phyloP scores from a whole-genome alignment of 2,113 vertebrate genomes.

The Leiothrix lutea region DNA sequence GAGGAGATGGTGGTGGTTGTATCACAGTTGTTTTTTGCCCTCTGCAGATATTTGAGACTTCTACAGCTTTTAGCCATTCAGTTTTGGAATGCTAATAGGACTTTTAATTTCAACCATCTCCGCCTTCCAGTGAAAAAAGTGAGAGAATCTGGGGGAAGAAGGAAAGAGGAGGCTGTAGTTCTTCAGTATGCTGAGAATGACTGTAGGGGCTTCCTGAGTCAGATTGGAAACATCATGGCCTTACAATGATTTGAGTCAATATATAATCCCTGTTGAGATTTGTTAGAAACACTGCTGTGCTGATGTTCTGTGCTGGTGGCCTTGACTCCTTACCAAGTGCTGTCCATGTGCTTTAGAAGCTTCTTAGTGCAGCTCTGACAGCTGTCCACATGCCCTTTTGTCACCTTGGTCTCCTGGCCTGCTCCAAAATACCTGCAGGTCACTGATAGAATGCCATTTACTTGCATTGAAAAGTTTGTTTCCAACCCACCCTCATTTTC shows the following conservation, averaged over 20 bases:
- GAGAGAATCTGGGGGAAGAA: neutral
- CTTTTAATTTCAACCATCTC: neutral
- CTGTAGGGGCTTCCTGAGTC: neutral
- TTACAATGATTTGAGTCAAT: neutral
- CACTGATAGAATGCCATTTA: neutral
- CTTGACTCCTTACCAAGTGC: neutral
- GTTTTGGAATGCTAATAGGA: neutral
- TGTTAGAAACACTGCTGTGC: neutral
- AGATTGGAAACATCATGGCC: neutral
- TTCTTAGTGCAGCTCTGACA: neutral
- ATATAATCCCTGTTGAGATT: neutral
- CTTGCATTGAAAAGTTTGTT: neutral
- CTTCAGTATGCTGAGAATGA: neutral
- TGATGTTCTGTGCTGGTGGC: neutral
- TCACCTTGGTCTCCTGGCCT: neutral
- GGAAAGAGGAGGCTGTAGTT: neutral
- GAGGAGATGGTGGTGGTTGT: neutral
- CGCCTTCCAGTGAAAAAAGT: neutral
- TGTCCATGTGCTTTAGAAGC: neutral
- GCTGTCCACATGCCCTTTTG: neutral
- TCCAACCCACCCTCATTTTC: neutral
- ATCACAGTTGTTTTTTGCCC: neutral
- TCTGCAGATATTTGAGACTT: neutral
- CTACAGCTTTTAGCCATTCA: neutral
- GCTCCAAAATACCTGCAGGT: neutral